Conservation (phyloP, 2,113 vertebrate genomes). For the Zapornia atra region DNA sequence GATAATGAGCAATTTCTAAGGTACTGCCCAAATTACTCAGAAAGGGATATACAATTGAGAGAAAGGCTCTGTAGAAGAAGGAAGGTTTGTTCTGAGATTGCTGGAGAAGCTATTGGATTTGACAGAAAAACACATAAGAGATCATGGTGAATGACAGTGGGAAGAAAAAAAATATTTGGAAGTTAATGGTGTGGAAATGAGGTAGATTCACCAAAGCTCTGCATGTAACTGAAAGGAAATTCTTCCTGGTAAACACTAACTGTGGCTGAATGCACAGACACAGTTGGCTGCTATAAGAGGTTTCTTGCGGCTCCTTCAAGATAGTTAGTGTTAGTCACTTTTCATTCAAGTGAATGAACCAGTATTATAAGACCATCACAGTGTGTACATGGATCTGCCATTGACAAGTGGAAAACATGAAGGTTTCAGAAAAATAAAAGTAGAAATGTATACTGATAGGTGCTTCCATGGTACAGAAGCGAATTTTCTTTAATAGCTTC, state of each 20-base stretch:
- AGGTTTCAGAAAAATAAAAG: not conserved
- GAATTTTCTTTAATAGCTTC: not conserved
- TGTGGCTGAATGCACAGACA: not conserved
- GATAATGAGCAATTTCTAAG: not conserved
- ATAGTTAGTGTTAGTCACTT: not conserved
- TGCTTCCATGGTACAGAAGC: not conserved
- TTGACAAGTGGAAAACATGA: not conserved
- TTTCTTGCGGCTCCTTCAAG: constrained; percentile 23
- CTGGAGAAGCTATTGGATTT: constrained; percentile 23
- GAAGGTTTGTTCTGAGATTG: not conserved
- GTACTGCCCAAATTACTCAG: not conserved
- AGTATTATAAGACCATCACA: not conserved
- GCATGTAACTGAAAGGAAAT: constrained; percentile 8
- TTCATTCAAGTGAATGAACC: not conserved
- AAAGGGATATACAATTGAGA: not conserved
- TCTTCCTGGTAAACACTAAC: constrained; percentile 20
- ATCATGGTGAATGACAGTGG: constrained; percentile 27
- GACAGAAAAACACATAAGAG: constrained; percentile 39
- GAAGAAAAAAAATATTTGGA: constrained; percentile 14
- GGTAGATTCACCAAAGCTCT: constrained; percentile 20
- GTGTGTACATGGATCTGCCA: not conserved
- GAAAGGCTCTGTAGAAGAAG: not conserved
- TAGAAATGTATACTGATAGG: not conserved
- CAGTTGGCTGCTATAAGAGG: not conserved
- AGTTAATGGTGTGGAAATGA: constrained; percentile 59